Percentiles rank a stretch among this genome's conserved stretches.
Evolutionary conservation across 1,140 invertebrate genomes (phyloP).

Genomic region (Heliothis subflexa): DNA sequence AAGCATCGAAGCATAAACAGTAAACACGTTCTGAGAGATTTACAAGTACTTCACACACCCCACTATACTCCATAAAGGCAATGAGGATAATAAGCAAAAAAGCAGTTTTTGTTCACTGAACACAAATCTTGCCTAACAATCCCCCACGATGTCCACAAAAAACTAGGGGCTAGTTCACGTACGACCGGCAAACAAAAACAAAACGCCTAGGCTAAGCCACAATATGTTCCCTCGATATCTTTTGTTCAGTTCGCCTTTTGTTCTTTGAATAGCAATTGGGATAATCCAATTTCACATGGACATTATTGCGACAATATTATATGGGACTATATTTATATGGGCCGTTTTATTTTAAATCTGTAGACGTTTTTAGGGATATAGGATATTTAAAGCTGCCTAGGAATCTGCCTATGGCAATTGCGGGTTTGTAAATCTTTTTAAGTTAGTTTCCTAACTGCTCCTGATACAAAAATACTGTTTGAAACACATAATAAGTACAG

Average conservation of each 20-base stretch:
- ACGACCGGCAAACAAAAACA: constrained; percentile 53
- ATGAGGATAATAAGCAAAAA: constrained; percentile 53
- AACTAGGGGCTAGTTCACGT: constrained; percentile 50
- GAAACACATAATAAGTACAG: no score
- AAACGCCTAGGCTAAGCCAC: constrained; percentile 56
- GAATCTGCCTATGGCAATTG: not conserved
- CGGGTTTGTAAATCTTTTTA: not conserved
- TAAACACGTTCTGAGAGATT: constrained; percentile 15
- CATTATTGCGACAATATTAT: constrained; percentile 24
- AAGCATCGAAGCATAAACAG: constrained; percentile 19
- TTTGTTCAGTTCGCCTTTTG: constrained; percentile 56
- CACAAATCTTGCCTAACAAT: constrained; percentile 61
- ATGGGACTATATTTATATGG: constrained; percentile 13
- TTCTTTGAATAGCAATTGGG: constrained; percentile 53
- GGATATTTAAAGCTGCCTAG: not conserved
- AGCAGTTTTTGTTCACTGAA: constrained; percentile 50
- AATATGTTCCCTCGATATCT: constrained; percentile 59
- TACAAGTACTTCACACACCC: constrained; percentile 33
- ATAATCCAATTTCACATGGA: constrained; percentile 49
- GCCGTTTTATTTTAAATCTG: constrained; percentile 18
- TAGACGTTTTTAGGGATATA: not conserved
- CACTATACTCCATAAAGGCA: constrained; percentile 37
- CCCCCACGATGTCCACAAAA: constrained; percentile 50
- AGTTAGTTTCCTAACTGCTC: no score
- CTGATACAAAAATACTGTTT: no score